Evolutionary conservation across 2,113 vertebrate genomes (phyloP), one percentile per base, ranked within the genome.

Genomic region (Eulemur macaco): DNA sequence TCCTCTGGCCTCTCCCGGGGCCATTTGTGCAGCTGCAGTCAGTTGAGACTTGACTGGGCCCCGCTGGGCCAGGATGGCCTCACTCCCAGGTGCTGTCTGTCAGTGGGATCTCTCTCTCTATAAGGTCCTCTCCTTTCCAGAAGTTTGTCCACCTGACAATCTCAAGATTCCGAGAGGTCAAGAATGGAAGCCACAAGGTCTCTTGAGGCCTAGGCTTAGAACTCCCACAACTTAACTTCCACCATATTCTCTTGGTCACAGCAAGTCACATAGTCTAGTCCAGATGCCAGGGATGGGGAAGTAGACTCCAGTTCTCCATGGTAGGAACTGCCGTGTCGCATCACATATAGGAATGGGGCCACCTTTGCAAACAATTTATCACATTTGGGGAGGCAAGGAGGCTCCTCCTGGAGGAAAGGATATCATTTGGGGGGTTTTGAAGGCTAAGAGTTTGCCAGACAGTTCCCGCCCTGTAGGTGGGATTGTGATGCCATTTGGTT

Each of bases 361-460:
- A 34, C 52, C 71, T 71, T 78, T 69, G 81, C 21, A 56, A 90
- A 60, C 15, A 34, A 4, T 37, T 39, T 73, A 0, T 68, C 8
- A 31, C 25, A 29, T 37, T 11, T 76, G 20, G 14, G 34, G 47
- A 56, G 20, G 31, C n/a, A 29, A 58, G 45, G 31, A 78, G 71
- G 63, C 71, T 64, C 64, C 52, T 95, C 58, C 63, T 80, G 82
- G 76, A 81, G n/a, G 73, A 73, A 58, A n/a, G n/a, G 45, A 54
- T 56, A 37, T 76, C 37, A 39, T 63, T 20, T 21, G 5, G 80
- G 95, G 95, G 90, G 87, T 94, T 92, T 85, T 90, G 77, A 85
- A 77, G 80, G 63, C n/a, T 69, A 89, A 45, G 94, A 93, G 89
- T 94, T 96, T 64, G n/a, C 69, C 27, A 78, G 78, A 6, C 31